Conservation (phyloP, 2,113 vertebrate species). For the Trichechus manatus region DNA sequence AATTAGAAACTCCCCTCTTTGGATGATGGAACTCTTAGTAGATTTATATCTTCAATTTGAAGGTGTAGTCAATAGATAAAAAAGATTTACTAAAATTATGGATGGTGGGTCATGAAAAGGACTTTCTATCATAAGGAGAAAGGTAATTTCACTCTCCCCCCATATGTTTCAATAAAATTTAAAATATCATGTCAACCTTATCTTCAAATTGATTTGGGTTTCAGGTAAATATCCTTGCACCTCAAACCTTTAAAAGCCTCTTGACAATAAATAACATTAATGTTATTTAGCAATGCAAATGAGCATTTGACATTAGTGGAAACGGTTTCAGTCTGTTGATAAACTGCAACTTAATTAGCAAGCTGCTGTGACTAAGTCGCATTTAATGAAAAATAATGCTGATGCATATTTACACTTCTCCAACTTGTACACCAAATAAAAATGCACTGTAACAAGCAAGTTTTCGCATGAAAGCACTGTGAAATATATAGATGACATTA, state of each 20-base stretch:
- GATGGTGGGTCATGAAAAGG: neutral
- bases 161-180: conserved; percentile 39
- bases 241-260: conserved; percentile 59
- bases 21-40: neutral
- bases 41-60: neutral
- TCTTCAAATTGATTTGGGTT: conserved; percentile 65
- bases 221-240: conserved; percentile 51
- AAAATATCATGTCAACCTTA: conserved; percentile 53
- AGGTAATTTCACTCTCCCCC: conserved; percentile 55
- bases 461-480: conserved; percentile 58
- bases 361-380: conserved; percentile 60
- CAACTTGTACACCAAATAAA: conserved; percentile 60
- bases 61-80: neutral
- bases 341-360: conserved; percentile 77
- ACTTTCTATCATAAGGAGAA: conserved; percentile 10
- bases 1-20: neutral
- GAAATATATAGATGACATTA: conserved; percentile 66
- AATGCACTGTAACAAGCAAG: conserved; percentile 15
- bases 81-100: conserved; percentile 31
- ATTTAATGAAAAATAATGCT: conserved; percentile 79
- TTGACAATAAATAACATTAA: conserved; percentile 60
- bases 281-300: conserved; percentile 74
- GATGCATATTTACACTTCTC: neutral
- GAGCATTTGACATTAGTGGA: conserved; percentile 63
- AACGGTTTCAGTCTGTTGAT: conserved; percentile 67